phyloP scores from a whole-genome alignment of 1,140 invertebrate species.

The Drosophila nikananu region DNA sequence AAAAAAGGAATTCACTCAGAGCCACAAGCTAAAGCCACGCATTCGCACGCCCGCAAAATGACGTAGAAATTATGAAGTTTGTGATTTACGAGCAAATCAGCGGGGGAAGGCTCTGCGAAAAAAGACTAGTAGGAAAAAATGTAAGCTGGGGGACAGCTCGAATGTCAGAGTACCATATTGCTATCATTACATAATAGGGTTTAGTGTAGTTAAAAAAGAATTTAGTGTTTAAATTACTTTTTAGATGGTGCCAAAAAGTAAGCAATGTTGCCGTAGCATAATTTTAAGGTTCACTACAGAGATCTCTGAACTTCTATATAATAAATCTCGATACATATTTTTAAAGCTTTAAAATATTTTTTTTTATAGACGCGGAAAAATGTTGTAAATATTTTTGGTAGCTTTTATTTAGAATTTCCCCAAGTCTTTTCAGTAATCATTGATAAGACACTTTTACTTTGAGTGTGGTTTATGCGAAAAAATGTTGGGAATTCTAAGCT shows the following conservation, averaged over 20 bases:
- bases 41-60: constrained; percentile 63
- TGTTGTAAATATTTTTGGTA: background rate
- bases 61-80: constrained; percentile 78
- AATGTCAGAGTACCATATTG: background rate
- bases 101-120: constrained; percentile 20
- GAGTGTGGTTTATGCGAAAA: too few species aligned
- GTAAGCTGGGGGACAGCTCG: background rate
- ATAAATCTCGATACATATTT: too few species aligned
- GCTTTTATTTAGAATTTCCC: background rate
- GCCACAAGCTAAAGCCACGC: constrained; percentile 34
- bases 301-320: background rate
- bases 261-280: background rate
- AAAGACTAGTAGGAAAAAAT: constrained; percentile 1
- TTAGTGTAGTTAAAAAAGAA: background rate
- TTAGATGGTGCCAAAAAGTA: background rate
- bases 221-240: background rate
- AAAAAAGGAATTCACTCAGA: constrained; percentile 50
- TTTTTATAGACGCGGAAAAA: background rate
- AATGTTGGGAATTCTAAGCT: too few species aligned
- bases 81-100: constrained; percentile 72
- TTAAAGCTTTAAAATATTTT: too few species aligned
- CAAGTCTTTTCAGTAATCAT: too few species aligned
- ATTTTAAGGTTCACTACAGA: background rate
- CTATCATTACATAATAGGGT: background rate
- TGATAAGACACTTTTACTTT: background rate